Base-by-base conservation (phyloP, 30 jellyfish, hydroid and myxozoan genomes). In the Hydractinia symbiolongicarpus region DNA sequence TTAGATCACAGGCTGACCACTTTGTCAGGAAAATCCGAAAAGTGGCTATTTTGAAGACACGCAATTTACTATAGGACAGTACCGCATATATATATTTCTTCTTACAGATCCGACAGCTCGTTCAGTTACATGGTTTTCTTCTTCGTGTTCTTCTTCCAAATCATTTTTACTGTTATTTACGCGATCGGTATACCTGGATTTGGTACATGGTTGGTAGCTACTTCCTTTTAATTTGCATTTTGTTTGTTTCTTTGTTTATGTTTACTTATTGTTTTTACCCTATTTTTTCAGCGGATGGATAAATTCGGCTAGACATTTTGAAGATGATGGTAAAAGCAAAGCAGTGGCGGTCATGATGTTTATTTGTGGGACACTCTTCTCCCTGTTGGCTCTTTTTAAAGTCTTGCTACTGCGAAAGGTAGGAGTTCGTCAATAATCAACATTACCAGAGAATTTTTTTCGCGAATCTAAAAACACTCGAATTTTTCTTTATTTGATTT, bases 311-410 rank as follows among this genome's bases (percentile, higher is more conserved):
- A 52, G 71, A 55, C 53, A 77, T 11, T 16, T 53, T 54, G 54
- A 76, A 17, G 61, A 73, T 16, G 91, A 90, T 53, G 44, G 44
- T 30, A 72, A 83, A n/a, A n/a, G n/a, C 73, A 77, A 60, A 53
- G 96, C 88, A 5, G 96, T 88, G 11, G 96, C 96, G 11, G 96
- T 81, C 60, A 86, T 94, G 99, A 84, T 88, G 96, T 88, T 88
- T 60, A 60, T 88, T 13, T 78, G 95, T 78, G 99, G 90, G 53
- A 90, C 96, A 13, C 62, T 94, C 49, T 94, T 86, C 78, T 75
- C 96, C 14, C 83, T 94, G 16, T 60, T 81, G 20, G 96, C 94
- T 20, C 55, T 88, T 51, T 66, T 94, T 50, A 60, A 79, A 61
- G 66, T 88, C 19, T 16, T 94, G 53, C 96, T 94, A 8, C 86